Conservation (phyloP, 1,140 invertebrate genomes). For the Hesperophylax magnus region DNA sequence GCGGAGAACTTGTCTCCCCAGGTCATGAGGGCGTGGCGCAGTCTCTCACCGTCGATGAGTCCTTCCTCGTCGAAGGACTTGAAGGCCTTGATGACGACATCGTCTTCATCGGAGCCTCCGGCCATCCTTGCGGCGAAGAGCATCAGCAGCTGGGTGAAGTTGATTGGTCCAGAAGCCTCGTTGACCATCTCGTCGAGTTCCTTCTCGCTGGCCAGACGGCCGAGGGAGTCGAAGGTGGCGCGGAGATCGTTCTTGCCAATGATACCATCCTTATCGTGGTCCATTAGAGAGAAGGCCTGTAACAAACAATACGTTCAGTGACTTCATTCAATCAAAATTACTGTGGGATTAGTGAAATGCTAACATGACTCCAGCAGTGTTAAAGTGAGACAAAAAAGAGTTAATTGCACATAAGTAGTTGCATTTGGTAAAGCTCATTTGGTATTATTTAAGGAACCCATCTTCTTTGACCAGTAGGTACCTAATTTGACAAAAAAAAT, state of each 20-base stretch:
- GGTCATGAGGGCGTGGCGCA: constrained; percentile 94
- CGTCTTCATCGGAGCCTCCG: constrained; percentile 90
- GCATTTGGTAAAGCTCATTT: too few species aligned
- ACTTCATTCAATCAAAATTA: too few species aligned
- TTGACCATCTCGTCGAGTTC: constrained; percentile 92
- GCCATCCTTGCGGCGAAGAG: constrained; percentile 93
- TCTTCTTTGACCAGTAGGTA: too few species aligned
- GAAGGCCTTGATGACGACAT: constrained; percentile 95
- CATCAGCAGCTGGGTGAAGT: constrained; percentile 94
- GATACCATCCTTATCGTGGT: constrained; percentile 98
- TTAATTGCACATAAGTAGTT: too few species aligned
- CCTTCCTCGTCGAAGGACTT: constrained; percentile 94
- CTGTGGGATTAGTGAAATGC: too few species aligned
- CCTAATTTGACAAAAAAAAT: too few species aligned
- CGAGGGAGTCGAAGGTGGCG: constrained; percentile 95
- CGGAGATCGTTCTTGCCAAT: constrained; percentile 96
- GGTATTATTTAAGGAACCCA: too few species aligned
- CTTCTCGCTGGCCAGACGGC: constrained; percentile 90
- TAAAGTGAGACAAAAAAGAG: too few species aligned
- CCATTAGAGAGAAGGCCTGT: constrained; percentile 97
- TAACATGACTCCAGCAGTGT: too few species aligned
- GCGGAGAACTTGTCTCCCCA: constrained; percentile 97
- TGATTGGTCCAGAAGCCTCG: constrained; percentile 93
- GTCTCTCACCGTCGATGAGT: constrained; percentile 90
- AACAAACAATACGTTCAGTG: constrained; percentile 42